Base-by-base conservation (phyloP, 2,797 vertebrate species). In the Platyrinchus mystaceus region DNA sequence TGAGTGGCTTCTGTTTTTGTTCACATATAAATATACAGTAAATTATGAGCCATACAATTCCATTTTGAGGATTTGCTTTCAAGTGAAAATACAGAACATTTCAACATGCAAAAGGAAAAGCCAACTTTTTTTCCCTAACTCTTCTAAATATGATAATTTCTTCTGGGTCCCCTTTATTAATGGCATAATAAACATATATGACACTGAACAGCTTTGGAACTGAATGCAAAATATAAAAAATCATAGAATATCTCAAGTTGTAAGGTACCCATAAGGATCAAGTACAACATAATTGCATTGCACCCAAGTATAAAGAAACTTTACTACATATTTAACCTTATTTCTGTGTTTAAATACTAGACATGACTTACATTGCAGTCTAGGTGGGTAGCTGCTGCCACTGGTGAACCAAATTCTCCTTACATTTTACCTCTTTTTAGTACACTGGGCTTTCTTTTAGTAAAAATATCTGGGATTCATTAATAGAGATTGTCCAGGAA, bases 401-500 rank as follows among this genome's bases (percentile, higher is more conserved):
- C 59, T 15, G 12, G 24, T 49, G 32, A 63, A 53, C 26, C 22
- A 73, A 88, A 47, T 66, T 73, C 17, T 71, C 39, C 22, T 78
- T 69, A 24, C 62, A 81, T 78, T 90, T 87, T 85, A 68, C 44
- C 32, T 82, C 17, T 30, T 53, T 87, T 82, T 70, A 37, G 41
- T 92, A 79, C 44, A 67, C 3, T 73, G 30, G 6, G 2, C 2
- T 36, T 49, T 66, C 75, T 91, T 93, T 90, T 47, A 10, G 44
- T 76, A 75, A 41, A 70, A 79, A 75, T 80, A 68, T 87, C 91
- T 93, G 87, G 59, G 79, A 95, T 30, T 94, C 41, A 78, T 96
- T 94, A 89, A 66, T 69, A 89, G 81, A 59, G 50, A 80, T 92
- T 92, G 80, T 87, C 55, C 34, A 63, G 86, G 37, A 93, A 89